These are phyloP conservation scores for Aphidius ervi DNA, from an alignment of 1,140 invertebrate genomes.

Conservation along the genomic window DNA sequence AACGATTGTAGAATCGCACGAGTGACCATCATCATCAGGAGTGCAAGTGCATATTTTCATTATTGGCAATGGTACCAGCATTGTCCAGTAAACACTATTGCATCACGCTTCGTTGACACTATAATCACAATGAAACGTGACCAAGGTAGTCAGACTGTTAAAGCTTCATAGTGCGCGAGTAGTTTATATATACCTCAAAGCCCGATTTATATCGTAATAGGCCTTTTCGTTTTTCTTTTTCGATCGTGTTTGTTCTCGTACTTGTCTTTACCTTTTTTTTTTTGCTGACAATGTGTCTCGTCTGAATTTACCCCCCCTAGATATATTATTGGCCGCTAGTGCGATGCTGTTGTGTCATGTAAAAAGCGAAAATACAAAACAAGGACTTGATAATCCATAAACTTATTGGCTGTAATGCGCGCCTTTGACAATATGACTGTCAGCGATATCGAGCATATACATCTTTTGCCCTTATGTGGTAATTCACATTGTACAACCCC, in stretches of 20 bases:
- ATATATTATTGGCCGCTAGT: too few species aligned
- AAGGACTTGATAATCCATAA: too few species aligned
- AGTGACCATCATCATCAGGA: not conserved
- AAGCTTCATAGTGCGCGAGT: slow-evolving; percentile 27
- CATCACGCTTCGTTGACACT: slow-evolving; percentile 46
- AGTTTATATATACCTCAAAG: slow-evolving; percentile 35
- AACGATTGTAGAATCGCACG: too few species aligned
- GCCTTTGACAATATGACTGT: too few species aligned
- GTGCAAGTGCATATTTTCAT: not conserved
- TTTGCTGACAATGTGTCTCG: not conserved
- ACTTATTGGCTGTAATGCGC: too few species aligned
- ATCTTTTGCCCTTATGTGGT: too few species aligned
- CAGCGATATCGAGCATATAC: too few species aligned
- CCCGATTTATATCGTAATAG: slow-evolving; percentile 45
- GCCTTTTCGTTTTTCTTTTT: slow-evolving; percentile 22
- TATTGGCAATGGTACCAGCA: slow-evolving; percentile 15
- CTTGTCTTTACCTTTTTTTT: not conserved
- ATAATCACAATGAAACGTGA: slow-evolving; percentile 51
- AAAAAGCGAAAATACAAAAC: too few species aligned
- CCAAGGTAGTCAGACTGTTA: slow-evolving; percentile 40
- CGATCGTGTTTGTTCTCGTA: not conserved
- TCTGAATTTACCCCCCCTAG: too few species aligned
- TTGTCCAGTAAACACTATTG: slow-evolving; percentile 16
- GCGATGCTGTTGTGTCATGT: too few species aligned
- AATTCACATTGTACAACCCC: too few species aligned